These are phyloP conservation scores for Lepidurus arcticus DNA, from an alignment of 1,140 invertebrate genomes.

Conservation along the genomic window DNA sequence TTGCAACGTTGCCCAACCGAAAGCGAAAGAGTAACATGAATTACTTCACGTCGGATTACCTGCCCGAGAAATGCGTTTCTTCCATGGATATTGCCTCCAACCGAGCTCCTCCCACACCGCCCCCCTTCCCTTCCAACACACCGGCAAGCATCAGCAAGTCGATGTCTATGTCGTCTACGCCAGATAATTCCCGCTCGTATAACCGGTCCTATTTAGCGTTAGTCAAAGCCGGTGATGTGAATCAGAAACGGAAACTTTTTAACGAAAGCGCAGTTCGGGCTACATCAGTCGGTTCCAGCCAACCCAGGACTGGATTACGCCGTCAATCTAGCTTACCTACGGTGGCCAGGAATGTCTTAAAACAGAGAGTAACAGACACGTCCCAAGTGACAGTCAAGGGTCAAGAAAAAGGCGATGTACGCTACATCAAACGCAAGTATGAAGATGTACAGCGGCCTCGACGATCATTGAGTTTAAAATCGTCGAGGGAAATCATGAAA, in stretches of 20 bases:
- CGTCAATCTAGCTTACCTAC: conserved; percentile 5
- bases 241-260: conserved; percentile 43
- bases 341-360: not conserved
- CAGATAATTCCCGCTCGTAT: conserved; percentile 45
- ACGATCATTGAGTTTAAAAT: not conserved
- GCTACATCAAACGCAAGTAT: conserved; percentile 32
- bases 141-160: not conserved
- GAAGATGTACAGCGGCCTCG: conserved; percentile 17
- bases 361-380: not conserved
- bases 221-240: conserved; percentile 66
- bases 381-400: conserved; percentile 30
- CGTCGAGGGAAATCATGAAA: not conserved
- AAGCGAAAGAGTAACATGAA: conserved; percentile 28
- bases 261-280: not conserved
- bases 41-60: conserved; percentile 38
- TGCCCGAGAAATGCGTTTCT: conserved; percentile 41
- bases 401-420: conserved; percentile 32
- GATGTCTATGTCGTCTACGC: not conserved
- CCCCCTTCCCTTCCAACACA: not conserved
- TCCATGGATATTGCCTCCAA: conserved; percentile 39
- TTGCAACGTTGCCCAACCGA: conserved; percentile 43
- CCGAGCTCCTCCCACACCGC: conserved; percentile 35
- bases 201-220: conserved; percentile 62
- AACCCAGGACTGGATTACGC: not conserved
- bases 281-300: not conserved